Conservation (phyloP, 2,797 vertebrate genomes). For the Takifugu ocellatus region DNA sequence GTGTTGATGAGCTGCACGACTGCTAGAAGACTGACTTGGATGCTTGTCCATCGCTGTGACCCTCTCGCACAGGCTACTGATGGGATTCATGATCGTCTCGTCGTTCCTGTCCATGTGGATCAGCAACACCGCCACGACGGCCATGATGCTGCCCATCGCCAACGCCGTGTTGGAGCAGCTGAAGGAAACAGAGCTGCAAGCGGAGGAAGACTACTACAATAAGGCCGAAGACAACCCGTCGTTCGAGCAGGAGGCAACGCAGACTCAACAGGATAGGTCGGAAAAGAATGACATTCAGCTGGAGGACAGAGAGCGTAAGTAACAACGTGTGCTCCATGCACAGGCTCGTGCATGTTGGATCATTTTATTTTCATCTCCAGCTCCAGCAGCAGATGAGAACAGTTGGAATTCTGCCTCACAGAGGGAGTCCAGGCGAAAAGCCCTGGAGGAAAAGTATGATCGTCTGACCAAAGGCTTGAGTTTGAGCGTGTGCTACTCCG, state of each 20-base stretch:
- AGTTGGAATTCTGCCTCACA: not conserved
- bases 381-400: too few relatives aligned
- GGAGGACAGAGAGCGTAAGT: constrained; percentile 37
- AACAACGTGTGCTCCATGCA: not conserved
- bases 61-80: constrained; percentile 77
- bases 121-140: constrained; percentile 92
- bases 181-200: constrained; percentile 63
- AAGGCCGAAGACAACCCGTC: constrained; percentile 39
- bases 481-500: constrained; percentile 85
- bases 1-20: too few relatives aligned
- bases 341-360: fast-evolving
- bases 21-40: too few relatives aligned
- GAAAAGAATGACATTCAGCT: constrained; percentile 4
- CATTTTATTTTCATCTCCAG: not conserved
- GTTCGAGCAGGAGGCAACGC: constrained; percentile 54
- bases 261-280: constrained; percentile 11
- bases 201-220: constrained; percentile 41
- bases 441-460: constrained; percentile 64
- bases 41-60: not conserved
- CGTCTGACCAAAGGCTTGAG: constrained; percentile 84
- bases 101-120: constrained; percentile 98
- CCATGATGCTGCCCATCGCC: constrained; percentile 96
- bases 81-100: constrained; percentile 91
- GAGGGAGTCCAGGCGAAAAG: constrained; percentile 36
- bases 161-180: constrained; percentile 86